Evolutionary conservation across 2,113 vertebrate species (phyloP).

Genomic region (Corvus hawaiiensis): DNA sequence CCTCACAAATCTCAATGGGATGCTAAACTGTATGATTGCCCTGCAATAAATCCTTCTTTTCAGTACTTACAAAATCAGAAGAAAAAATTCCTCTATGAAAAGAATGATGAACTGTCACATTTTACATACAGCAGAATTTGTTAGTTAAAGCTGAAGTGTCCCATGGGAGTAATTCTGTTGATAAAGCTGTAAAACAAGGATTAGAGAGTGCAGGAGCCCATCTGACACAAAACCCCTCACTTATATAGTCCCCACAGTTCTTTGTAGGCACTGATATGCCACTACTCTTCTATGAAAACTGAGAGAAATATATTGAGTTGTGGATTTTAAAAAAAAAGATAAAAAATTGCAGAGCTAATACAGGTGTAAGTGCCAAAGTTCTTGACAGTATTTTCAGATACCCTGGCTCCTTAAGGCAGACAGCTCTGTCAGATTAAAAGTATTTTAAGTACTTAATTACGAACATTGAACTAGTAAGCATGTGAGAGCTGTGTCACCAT

Average conservation of each 20-base stretch:
- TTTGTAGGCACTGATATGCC: background rate
- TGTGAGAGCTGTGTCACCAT: background rate
- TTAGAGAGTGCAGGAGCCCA: background rate
- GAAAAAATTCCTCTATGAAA: background rate
- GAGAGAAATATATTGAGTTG: background rate
- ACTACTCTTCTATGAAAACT: background rate
- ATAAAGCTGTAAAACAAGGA: background rate
- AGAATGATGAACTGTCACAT: background rate
- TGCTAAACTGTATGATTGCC: background rate
- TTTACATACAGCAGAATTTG: background rate
- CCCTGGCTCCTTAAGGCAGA: background rate
- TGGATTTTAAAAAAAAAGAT: background rate
- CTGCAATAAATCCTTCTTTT: background rate
- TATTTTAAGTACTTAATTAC: background rate
- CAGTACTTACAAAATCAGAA: background rate
- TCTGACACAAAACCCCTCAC: background rate
- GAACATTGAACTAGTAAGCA: background rate
- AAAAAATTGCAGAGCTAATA: background rate
- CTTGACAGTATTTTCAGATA: background rate
- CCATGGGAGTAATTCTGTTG: background rate
- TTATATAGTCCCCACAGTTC: background rate
- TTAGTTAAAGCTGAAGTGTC: background rate
- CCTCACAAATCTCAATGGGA: background rate
- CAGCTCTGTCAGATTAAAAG: background rate
- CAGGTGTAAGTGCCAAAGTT: background rate